Evolutionary conservation across 1,140 invertebrate species (phyloP), one percentile per base, ranked within the genome.

Genomic region (Apis laboriosa): DNA sequence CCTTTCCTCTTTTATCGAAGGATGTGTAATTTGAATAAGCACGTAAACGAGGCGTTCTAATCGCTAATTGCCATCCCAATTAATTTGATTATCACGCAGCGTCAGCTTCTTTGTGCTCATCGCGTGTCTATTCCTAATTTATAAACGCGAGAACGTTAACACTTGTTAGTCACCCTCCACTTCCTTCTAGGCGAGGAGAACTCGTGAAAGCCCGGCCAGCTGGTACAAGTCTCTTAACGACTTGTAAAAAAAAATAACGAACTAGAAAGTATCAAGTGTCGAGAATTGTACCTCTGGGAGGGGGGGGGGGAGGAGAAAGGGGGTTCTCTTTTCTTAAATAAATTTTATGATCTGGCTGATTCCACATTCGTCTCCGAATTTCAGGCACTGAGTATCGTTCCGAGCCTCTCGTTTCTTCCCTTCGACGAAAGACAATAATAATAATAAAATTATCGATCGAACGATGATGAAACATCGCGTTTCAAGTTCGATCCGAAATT

Each of bases 41-140:
- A 68, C 63, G 77, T 60, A 64, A 80, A 64, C 51, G 17, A 55
- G 34, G 1, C 34, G 66, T 1, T 43, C 28, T 68, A 70, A 80
- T 73, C 60, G 53, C 15, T 80, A 43, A 58, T 58, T 80, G 19
- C 34, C 11, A 28, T 53, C 34, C 51, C 79, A 80, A 80, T 82
- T 82, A 82, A 76, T 82, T 82, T 75, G 80, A 67, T 68, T 68
- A 68, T 68, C 66, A n/a, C 24, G 72, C 71, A 53, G 49, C 43
- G 28, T 70, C 64, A 77, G 56, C 72, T 58, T 49, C 64, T 68
- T 68, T 19, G 56, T 60, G 79, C 53, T 60, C 73, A 68, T 82
- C 80, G 80, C 80, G 80, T 82, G 80, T 76, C 21, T 77, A 82
- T 82, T 66, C 58, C 74, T 53, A 82, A 82, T 82, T 82, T 53